Evolutionary conservation across 2,888 invertebrate genomes (phyloP), one percentile per base, ranked within the genome.

Genomic region (Acanthococcus lagerstroemiae): DNA sequence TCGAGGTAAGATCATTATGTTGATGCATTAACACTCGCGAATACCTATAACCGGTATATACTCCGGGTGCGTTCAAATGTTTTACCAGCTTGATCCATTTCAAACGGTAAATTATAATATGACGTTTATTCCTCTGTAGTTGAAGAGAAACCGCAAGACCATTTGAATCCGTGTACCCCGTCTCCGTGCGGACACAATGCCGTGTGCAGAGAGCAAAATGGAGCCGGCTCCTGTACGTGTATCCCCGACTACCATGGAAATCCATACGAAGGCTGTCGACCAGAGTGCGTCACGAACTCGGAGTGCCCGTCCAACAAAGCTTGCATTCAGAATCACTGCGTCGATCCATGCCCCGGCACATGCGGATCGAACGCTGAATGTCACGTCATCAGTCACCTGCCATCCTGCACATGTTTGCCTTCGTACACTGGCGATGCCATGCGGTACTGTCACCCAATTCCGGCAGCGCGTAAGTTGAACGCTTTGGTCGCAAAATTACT

Each of bases 201-300:
- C 3, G 69, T 78, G 54, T 81, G 81, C 70, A 77, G 75, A 69
- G 78, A 79, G 71, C 75, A 76, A 70, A 80, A 79, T 70, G 76
- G 76, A 17, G 80, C 78, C 17, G 80, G 80, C 3, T 78, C 80
- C 63, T 82, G 82, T 71, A 73, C 75, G 9, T 82, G 82, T 71
- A 72, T 80, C 27, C 73, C 77, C 19, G 78, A 79, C 69, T 78
- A 81, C 70, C 73, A 77, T 46, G 82, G 82, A 55, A 81, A 82
- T 72, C 82, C 83, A 17, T 81, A 81, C 68, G 79, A 80, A 72
- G 80, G 80, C 9, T 82, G 82, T 69, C 76, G 81, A 67, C 82
- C 82, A 6, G 81, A 82, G 73, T 82, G 82, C 72, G 74, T 78
- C 1, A 69, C 80, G 27, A 80, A 79, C 71, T 78, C 80, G 1